Base-by-base conservation (phyloP, 2,797 vertebrate genomes). In the Mormyrops boulengeri region DNA sequence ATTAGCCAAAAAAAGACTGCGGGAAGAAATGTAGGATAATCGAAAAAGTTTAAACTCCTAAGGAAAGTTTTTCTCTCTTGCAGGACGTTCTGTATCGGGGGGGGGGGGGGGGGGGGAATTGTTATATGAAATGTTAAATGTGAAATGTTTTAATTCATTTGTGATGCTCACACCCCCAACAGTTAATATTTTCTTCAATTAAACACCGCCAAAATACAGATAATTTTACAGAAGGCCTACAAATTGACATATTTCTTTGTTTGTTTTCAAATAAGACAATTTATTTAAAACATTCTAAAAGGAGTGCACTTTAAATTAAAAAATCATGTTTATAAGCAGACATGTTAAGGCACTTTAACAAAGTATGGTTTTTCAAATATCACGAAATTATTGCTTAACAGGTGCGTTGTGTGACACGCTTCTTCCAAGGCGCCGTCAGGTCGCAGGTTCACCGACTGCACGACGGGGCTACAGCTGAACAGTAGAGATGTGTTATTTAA, bases 251-350 rank as follows among this genome's bases (percentile, higher is more conserved):
- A 41, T 85, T 9, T 22, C 52, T 44, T 62, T 8, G n/a, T 87
- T 86, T 89, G 44, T 91, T 87, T 89, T 92, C 91, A 93, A 93
- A 94, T 94, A 93, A 90, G 44, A 17, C 49, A 88, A 93, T 95
- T 96, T 95, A 96, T 96, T 96, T 82, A 94, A 95, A 95, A 94
- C 93, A 93, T 88, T 69, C 82, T 84, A 55, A 57, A 73, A 53
- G 19, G 69, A 66, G 62, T 88, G 57, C 44, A 88, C 55, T 50
- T 66, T 80, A 80, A 82, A 82, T 47, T 3, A 77, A 8, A 44
- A 73, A 82, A 82, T n/a, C 34, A 82, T 19, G 77, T n/a, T 44
- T 44, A 82, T 47, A 41, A 82, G 17, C 77, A 82, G 38, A 82
- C 77, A 82, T 82, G 77, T 82, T 82, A 82, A 82, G 77, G 77